Base-by-base conservation (phyloP, 2,888 invertebrate species). In the Caenorhabditis wallacei region DNA sequence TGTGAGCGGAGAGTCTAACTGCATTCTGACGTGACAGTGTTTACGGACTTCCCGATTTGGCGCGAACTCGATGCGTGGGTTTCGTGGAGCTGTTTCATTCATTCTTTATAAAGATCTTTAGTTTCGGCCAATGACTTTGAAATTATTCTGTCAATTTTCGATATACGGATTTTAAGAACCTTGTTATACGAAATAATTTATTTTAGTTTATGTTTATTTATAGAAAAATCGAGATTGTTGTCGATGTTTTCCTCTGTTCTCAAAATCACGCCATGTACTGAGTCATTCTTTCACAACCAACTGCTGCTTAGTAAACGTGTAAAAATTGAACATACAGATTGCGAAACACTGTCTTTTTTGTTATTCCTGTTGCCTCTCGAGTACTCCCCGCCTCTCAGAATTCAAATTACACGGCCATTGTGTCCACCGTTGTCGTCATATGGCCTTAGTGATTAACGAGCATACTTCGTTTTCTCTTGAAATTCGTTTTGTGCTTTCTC, bases 221-320 rank as follows among this genome's bases (percentile, higher is more conserved):
- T n/a, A 13, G 40, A 2, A 0, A 1, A 68, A n/a, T 54, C 5
- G 13, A 18, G n/a, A 61, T 22, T 61, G 40, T 51, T 61, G 37
- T 54, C 37, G 51, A 16, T 72, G 53, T 53, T 61, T 63, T 35
- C 13, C 22, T 51, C 20, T 26, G n/a, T 24, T 37, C 57, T 48
- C 22, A 37, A 57, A 69, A 76, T 76, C 75, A 76, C 75, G 76
- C 76, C 76, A 76, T 61, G 48, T 24, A 24, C 35, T 66, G 66
- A 66, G 11, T 57, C 56, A 20, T 24, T 66, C 40, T 46, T 56
- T 76, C 68, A 76, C 59, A 53, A 66, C 37, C 56, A 13, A 8
- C 20, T 5, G 37, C 48, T 53, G 59, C 20, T 48, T 68, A 69
- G 76, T 76, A 76, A 53, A 76, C 76, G 76, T 76, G 76, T 76